Conservation (phyloP, 2,113 vertebrate species). For the Ondatra zibethicus region DNA sequence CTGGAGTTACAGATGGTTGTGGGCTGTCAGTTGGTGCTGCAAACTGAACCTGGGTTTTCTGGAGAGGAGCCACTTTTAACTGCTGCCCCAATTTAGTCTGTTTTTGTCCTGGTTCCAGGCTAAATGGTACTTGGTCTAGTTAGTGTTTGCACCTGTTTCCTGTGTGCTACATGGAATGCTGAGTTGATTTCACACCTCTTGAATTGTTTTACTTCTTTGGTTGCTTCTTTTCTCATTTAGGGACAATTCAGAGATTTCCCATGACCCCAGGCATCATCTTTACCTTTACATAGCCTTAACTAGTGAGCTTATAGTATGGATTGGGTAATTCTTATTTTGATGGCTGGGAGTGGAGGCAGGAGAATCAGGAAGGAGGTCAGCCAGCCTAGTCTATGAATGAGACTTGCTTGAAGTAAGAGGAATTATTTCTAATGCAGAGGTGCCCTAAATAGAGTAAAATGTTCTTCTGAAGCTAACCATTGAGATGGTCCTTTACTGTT, state of each 20-base stretch:
- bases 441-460: neutral
- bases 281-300: conserved; percentile 18
- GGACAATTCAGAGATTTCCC: neutral
- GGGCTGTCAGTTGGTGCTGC: neutral
- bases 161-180: neutral
- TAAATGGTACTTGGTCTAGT: neutral
- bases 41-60: neutral
- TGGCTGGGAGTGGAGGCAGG: neutral
- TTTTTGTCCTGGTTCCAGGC: neutral
- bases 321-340: neutral
- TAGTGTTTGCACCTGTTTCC: neutral
- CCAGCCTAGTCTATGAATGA: neutral
- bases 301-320: neutral
- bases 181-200: neutral
- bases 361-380: neutral
- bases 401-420: neutral
- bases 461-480: neutral
- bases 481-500: neutral
- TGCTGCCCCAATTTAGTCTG: neutral
- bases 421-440: conserved; percentile 33
- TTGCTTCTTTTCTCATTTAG: conserved; percentile 5
- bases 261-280: neutral
- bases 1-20: neutral
- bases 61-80: neutral
- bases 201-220: neutral